phyloP scores from a whole-genome alignment of 2,113 vertebrate species.

The Plestiodon gilberti region DNA sequence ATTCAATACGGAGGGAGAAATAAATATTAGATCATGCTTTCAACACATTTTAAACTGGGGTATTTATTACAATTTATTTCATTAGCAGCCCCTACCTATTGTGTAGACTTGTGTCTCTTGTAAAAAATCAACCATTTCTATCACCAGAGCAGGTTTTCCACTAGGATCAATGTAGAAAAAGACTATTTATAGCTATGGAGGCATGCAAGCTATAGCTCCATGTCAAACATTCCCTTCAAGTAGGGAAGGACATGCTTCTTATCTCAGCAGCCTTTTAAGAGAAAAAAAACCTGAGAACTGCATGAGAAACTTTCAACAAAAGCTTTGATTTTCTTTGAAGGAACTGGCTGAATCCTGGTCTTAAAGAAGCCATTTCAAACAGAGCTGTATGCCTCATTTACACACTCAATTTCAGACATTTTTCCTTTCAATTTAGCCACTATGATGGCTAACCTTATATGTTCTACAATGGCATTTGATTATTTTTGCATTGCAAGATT shows the following conservation, averaged over 20 bases:
- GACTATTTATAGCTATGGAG: conserved; percentile 8
- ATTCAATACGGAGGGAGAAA: not conserved
- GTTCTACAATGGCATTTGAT: not conserved
- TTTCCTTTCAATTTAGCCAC: not conserved
- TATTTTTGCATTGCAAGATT: not conserved
- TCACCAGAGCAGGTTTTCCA: not conserved
- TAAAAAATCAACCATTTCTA: not conserved
- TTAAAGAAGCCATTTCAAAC: not conserved
- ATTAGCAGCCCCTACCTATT: not conserved
- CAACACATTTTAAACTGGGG: not conserved
- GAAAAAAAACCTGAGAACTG: not conserved
- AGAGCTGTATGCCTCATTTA: not conserved
- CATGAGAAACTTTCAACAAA: conserved; percentile 1
- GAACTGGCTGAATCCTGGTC: not conserved
- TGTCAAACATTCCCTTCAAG: conserved; percentile 8
- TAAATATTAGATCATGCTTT: not conserved
- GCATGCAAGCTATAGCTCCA: not conserved
- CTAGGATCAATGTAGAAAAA: not conserved
- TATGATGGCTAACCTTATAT: not conserved
- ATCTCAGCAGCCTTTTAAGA: conserved; percentile 3
- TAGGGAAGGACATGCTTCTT: not conserved
- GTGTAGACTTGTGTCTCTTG: not conserved
- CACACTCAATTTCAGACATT: not conserved
- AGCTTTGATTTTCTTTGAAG: conserved; percentile 9
- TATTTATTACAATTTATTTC: conserved; percentile 4